Evolutionary conservation across 2,113 vertebrate species (phyloP), one percentile per base, ranked within the genome.

Genomic region (Melanocharis versteri): DNA sequence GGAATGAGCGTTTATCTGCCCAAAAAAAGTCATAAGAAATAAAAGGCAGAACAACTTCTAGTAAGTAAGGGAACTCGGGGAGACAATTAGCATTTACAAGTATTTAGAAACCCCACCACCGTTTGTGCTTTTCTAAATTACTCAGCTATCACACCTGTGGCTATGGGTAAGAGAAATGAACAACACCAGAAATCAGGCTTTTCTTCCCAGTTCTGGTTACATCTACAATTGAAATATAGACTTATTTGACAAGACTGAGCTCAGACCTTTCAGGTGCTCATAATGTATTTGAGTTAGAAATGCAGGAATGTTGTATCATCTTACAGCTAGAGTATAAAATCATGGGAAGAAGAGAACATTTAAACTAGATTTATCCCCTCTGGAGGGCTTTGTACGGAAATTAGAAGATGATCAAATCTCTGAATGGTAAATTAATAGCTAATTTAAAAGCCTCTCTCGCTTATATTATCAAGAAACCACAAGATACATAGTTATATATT

Each of bases 361-460:
- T 89, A 95, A 95, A 92, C 90, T 77, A 92, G 87, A 95, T 95
- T 95, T 93, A 91, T 96, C 81, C 96, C 89, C 87, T 82, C 82
- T 90, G 69, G 91, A 96, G 87, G 68, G 65, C 35, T 94, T 92
- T 80, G 47, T 58, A 78, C 13, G 0, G 93, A 96, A 97, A 96
- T 96, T 87, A 94, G 90, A 92, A 87, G 86, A 96, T 88, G 94
- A 96, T 97, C 93, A 94, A 77, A 95, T 91, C 64, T 96, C 87
- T 91, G 90, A 95, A 94, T 96, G 71, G 92, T 95, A 97, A 96
- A 94, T 97, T 95, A 96, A 96, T 93, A 92, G 91, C 94, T 95
- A 96, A 96, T 95, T 94, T 91, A 83, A 95, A 96, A 90, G 69
- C 56, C 26, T 95, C 45, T 85, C 79, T 91, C 69, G 10, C 64